phyloP scores from a whole-genome alignment of 2,113 vertebrate genomes.

The Spea bombifrons region DNA sequence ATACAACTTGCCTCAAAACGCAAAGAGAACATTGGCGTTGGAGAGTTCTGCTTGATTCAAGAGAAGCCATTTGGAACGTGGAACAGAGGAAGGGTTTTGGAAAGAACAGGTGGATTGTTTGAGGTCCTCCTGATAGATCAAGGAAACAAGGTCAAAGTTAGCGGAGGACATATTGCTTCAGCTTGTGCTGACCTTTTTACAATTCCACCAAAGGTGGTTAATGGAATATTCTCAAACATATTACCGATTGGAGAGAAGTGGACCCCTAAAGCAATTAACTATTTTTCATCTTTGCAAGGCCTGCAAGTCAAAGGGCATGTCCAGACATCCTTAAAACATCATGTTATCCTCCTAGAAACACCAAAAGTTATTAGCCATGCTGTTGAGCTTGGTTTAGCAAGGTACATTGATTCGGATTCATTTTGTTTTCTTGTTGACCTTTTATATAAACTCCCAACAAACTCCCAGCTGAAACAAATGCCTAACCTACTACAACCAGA shows the following conservation, averaged over 20 bases:
- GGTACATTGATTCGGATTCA: conserved; percentile 74
- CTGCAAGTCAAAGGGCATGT: conserved; percentile 71
- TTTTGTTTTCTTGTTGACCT: conserved; percentile 80
- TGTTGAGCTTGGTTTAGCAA: conserved; percentile 72
- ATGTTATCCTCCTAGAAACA: conserved; percentile 76
- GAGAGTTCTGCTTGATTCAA: conserved; percentile 82
- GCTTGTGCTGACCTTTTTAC: conserved; percentile 73
- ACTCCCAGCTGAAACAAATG: conserved; percentile 51
- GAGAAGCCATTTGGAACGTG: conserved; percentile 71
- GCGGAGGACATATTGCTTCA: conserved; percentile 62
- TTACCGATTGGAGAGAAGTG: conserved; percentile 71
- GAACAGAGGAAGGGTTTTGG: conserved; percentile 84
- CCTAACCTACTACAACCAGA: conserved; percentile 55
- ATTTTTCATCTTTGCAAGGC: conserved; percentile 76
- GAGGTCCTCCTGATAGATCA: conserved; percentile 80
- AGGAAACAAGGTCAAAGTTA: conserved; percentile 71
- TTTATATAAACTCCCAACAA: conserved; percentile 65
- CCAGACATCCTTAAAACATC: conserved; percentile 70
- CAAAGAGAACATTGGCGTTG: conserved; percentile 58
- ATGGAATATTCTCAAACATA: conserved; percentile 83
- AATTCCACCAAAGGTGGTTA: conserved; percentile 78
- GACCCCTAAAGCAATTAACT: conserved; percentile 67
- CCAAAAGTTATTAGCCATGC: conserved; percentile 74
- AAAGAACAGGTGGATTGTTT: conserved; percentile 59
- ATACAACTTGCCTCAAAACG: conserved; percentile 76